Base-by-base conservation (phyloP, 2,797 vertebrate species). In the Cirrhinus mrigala region DNA sequence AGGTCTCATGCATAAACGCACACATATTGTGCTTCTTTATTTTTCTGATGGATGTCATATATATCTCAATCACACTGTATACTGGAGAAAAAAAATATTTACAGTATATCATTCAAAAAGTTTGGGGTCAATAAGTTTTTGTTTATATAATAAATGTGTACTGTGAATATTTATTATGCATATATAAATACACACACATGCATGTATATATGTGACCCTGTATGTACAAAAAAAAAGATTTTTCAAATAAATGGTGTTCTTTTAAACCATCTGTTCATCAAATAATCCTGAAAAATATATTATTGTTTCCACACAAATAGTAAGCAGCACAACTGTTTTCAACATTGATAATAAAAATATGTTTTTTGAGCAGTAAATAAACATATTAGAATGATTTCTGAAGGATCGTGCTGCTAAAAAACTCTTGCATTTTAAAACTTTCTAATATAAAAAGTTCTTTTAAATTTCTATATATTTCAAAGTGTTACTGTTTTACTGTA, bases 1-100 rank as follows among this genome's bases (percentile, higher is more conserved):
- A 99, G 97, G 98, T 99, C 3, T 69, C 64, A 24, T 20, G 54
- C 54, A 85, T 69, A 60, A 85, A 84, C 82, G 44, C 64, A 74
- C 11, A 58, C 40, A 70, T 18, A 6, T 40, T 14, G 14, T 14
- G 15, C 3, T 52, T 27, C 22, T 33, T 6, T 62, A 37, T 40
- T 58, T 33, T 46, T 74, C 15, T 27, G 16, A 44, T 11, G 18
- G 2, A 24, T 14, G n/a, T 60, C 12, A 60, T 20, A 18, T n/a
- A 70, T 16, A 46, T 18, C 60, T 62, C 12, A 62, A 58, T 27
- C 64, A 37, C 16, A 68, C 33, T 37, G 29, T 68, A 20, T 18
- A 18, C 24, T 62, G 7, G 11, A 27, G 24, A 27, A 14, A 37
- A 14, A 37, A 60, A 37, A 68, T 68, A 18, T 33, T 18, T 66